Conservation (phyloP, 1,140 invertebrate genomes). For the Drosophila nannoptera region DNA sequence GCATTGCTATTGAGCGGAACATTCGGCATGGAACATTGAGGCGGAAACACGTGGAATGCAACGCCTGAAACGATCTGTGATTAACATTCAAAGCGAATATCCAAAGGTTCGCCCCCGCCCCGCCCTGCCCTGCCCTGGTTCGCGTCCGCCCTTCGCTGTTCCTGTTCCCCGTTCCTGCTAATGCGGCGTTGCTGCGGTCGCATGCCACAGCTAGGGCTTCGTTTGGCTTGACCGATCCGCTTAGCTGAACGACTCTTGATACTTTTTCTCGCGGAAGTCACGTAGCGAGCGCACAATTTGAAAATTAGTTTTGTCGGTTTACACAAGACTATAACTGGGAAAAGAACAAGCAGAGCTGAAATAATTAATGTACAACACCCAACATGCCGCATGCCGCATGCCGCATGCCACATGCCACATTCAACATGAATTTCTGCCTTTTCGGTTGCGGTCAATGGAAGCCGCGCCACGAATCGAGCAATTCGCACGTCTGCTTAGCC, state of each 20-base stretch:
- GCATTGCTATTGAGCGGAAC: not conserved
- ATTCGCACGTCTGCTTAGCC: slow-evolving; percentile 70
- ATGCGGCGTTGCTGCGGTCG: not conserved
- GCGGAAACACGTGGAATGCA: not conserved
- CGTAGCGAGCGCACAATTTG: slow-evolving; percentile 71
- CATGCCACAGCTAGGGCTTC: slow-evolving; percentile 25
- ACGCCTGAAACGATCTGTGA: not conserved
- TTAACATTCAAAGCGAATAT: not conserved
- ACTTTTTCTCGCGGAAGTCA: slow-evolving; percentile 73
- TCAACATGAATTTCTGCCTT: slow-evolving; percentile 27
- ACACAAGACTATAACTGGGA: slow-evolving; percentile 42
- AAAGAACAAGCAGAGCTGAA: slow-evolving; percentile 25
- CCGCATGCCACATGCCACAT: slow-evolving; percentile 29
- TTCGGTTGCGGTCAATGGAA: slow-evolving; percentile 70
- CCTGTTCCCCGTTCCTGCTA: not conserved
- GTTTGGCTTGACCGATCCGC: slow-evolving; percentile 9
- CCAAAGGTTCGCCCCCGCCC: too few species aligned
- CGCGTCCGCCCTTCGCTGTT: not conserved
- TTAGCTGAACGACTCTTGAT: slow-evolving; percentile 26
- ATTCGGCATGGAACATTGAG: not conserved
- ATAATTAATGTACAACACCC: slow-evolving; percentile 48
- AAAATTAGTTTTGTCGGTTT: slow-evolving; percentile 77
- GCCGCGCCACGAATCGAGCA: slow-evolving; percentile 70
- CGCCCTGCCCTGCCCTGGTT: not conserved
- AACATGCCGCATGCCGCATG: slow-evolving; percentile 20